phyloP scores from a whole-genome alignment of 1,140 invertebrate genomes.

The Philopotamus ludificatus region DNA sequence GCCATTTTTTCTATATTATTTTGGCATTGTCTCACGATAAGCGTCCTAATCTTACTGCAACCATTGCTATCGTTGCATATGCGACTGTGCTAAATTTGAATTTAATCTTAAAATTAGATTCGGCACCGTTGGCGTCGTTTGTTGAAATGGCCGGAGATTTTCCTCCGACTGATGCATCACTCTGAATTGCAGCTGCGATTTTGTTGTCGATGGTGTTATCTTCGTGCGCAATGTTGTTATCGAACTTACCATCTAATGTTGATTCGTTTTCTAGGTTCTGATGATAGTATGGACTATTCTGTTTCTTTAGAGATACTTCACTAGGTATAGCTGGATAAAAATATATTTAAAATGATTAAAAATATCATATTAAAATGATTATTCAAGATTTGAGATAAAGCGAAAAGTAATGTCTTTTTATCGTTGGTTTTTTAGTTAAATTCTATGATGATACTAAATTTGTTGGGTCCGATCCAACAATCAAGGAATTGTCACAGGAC shows the following conservation, averaged over 20 bases:
- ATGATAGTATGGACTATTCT: slow-evolving; percentile 31
- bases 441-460: background rate
- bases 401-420: background rate
- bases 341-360: too few relatives aligned
- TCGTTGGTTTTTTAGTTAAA: background rate
- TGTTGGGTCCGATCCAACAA: too few relatives aligned
- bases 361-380: too few relatives aligned
- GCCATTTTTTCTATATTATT: background rate
- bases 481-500: too few relatives aligned
- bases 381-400: too few relatives aligned
- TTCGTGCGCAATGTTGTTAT: slow-evolving; percentile 13
- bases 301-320: slow-evolving; percentile 32
- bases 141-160: slow-evolving; percentile 18
- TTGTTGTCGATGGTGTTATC: slow-evolving; percentile 25
- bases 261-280: slow-evolving; percentile 36
- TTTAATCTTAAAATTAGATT: slow-evolving; percentile 20
- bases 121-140: background rate
- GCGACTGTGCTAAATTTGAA: slow-evolving; percentile 11
- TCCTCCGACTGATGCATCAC: slow-evolving; percentile 32
- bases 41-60: slow-evolving; percentile 7
- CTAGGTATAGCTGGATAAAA: slow-evolving; percentile 30
- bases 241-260: slow-evolving; percentile 9
- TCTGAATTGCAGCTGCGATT: slow-evolving; percentile 36
- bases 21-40: slow-evolving; percentile 28
- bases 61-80: slow-evolving; percentile 8